phyloP scores from a whole-genome alignment of 2,797 vertebrate species.

The Rhinoraja longicauda region DNA sequence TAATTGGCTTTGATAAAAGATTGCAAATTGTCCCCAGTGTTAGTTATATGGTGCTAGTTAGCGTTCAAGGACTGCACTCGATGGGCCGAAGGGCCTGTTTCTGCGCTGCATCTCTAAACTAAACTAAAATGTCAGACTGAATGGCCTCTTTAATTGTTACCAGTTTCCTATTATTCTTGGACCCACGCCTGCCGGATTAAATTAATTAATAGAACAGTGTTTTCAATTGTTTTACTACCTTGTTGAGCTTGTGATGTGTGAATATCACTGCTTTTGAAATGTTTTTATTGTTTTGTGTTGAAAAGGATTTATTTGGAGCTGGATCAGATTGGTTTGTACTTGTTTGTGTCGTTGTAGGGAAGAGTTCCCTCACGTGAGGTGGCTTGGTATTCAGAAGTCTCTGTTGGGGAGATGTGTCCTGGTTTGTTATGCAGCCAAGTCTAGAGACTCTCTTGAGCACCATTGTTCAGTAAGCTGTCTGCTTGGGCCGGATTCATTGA shows the following conservation, averaged over 20 bases:
- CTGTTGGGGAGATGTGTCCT: no score
- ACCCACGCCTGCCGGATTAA: neutral
- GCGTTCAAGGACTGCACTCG: no score
- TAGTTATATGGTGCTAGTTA: no score
- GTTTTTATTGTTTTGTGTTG: neutral
- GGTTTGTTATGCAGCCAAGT: neutral
- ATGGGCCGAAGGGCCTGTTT: no score
- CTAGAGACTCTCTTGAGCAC: neutral
- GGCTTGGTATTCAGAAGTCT: neutral
- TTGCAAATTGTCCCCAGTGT: no score
- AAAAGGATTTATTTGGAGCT: neutral
- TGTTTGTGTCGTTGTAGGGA: neutral
- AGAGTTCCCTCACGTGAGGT: neutral
- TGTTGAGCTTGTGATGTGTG: neutral
- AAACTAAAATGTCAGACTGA: no score
- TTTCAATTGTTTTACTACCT: neutral
- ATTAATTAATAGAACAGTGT: neutral
- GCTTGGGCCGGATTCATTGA: conserved; percentile 35
- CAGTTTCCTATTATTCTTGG: neutral
- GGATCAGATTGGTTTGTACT: neutral
- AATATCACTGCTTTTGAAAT: neutral
- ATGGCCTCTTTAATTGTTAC: neutral
- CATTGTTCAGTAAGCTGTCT: neutral
- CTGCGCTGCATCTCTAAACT: no score
- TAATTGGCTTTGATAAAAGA: no score